Evolutionary conservation across 2,888 invertebrate species (phyloP).

Genomic region (Neria commutata): DNA sequence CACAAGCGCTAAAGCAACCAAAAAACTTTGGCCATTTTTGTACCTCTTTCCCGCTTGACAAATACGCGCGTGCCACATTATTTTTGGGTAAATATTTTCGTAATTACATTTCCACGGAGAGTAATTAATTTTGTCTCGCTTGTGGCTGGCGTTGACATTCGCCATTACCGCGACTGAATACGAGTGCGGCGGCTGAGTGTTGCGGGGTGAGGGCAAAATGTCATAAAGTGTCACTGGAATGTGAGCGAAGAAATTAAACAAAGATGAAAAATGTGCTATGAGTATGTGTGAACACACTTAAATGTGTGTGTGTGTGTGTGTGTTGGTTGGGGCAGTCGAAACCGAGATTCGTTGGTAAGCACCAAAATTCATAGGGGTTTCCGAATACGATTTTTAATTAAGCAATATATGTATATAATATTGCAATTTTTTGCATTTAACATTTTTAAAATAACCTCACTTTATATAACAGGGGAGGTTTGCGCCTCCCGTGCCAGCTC

Average conservation of each 20-base stretch:
- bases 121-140: conserved; percentile 60
- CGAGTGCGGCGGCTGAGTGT: neutral
- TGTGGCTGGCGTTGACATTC: conserved; percentile 36
- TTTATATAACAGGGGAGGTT: too few relatives aligned
- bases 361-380: neutral
- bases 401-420: neutral
- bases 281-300: conserved; percentile 12
- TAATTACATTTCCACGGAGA: conserved; percentile 60
- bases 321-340: too few relatives aligned
- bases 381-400: neutral
- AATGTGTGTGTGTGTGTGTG: too few relatives aligned
- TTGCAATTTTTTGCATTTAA: too few relatives aligned
- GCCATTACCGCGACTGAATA: conserved; percentile 27
- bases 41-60: conserved; percentile 17
- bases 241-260: neutral
- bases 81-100: conserved; percentile 56
- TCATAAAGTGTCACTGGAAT: conserved; percentile 8
- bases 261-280: conserved; percentile 12
- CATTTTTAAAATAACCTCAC: too few relatives aligned
- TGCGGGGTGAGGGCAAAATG: conserved; percentile 13
- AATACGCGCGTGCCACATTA: conserved; percentile 17
- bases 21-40: conserved; percentile 10
- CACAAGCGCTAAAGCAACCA: conserved; percentile 2
- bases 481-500: too few relatives aligned
- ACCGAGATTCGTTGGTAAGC: neutral